Evolutionary conservation across 2,113 vertebrate species (phyloP).

Genomic region (Meles meles): DNA sequence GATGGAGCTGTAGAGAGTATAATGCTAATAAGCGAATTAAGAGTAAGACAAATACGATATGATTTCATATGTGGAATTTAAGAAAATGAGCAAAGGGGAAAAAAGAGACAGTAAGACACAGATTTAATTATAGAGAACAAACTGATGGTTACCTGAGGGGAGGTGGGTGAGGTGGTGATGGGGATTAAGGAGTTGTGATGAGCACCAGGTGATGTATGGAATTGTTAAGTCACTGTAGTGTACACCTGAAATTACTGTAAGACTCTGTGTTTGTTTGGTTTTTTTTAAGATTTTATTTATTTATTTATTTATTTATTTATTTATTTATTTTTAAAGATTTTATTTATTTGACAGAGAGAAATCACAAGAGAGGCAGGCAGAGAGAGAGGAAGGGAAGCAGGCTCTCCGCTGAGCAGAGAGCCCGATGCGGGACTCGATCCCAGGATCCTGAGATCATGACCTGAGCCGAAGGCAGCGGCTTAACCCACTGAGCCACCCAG

Average conservation of each 20-base stretch:
- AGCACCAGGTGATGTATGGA: neutral
- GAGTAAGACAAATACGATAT: neutral
- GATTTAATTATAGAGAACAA: neutral
- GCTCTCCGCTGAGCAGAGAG: too few relatives aligned
- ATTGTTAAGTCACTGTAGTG: neutral
- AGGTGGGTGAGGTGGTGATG: neutral
- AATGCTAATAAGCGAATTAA: neutral
- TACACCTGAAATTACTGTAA: neutral
- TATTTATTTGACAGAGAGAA: too few relatives aligned
- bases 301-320: too few relatives aligned
- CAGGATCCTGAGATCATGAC: too few relatives aligned
- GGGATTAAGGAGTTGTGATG: neutral
- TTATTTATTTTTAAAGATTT: too few relatives aligned
- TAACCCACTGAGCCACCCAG: too few relatives aligned
- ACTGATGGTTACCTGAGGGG: neutral
- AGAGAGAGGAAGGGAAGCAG: too few relatives aligned
- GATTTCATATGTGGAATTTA: neutral
- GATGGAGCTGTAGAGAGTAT: neutral
- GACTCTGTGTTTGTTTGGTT: neutral
- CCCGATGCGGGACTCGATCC: too few relatives aligned
- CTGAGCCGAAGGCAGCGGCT: too few relatives aligned
- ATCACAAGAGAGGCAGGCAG: too few relatives aligned
- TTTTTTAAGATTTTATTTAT: too few relatives aligned
- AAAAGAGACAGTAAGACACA: neutral
- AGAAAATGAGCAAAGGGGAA: neutral